These are phyloP conservation scores for Isotomurus palustris DNA, from an alignment of 2,888 invertebrate species.

Conservation along the genomic window DNA sequence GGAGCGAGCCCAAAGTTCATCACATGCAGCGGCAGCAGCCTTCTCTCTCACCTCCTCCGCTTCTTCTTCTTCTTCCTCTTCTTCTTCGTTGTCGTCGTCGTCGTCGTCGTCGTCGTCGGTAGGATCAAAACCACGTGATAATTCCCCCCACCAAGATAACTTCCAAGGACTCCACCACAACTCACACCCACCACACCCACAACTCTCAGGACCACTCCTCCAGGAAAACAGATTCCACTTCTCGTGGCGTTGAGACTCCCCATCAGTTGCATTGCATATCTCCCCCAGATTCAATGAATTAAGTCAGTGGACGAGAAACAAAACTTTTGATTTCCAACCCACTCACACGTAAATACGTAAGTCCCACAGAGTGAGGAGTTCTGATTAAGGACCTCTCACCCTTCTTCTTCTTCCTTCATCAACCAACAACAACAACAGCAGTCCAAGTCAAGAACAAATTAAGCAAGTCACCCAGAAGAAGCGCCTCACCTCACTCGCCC, in stretches of 20 bases:
- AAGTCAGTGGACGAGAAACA: too few species aligned
- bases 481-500: too few species aligned
- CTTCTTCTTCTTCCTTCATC: too few species aligned
- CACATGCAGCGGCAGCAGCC: background rate
- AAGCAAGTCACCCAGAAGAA: too few species aligned
- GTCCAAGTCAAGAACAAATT: too few species aligned
- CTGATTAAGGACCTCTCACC: too few species aligned
- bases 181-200: background rate
- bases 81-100: background rate
- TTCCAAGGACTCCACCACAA: background rate
- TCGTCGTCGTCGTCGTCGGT: background rate
- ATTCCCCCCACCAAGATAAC: conserved; percentile 1
- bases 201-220: conserved; percentile 1
- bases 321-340: too few species aligned
- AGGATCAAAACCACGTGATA: background rate
- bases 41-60: background rate
- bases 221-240: conserved; percentile 7
- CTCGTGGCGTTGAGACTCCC: conserved; percentile 9
- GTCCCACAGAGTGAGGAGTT: too few species aligned
- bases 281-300: too few species aligned
- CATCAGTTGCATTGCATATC: too few species aligned
- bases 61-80: background rate
- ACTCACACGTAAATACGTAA: too few species aligned
- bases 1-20: conserved; percentile 16
- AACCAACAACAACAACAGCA: too few species aligned